These are phyloP conservation scores for Glyptemys insculpta DNA, from an alignment of 2,797 vertebrate genomes.

Conservation along the genomic window DNA sequence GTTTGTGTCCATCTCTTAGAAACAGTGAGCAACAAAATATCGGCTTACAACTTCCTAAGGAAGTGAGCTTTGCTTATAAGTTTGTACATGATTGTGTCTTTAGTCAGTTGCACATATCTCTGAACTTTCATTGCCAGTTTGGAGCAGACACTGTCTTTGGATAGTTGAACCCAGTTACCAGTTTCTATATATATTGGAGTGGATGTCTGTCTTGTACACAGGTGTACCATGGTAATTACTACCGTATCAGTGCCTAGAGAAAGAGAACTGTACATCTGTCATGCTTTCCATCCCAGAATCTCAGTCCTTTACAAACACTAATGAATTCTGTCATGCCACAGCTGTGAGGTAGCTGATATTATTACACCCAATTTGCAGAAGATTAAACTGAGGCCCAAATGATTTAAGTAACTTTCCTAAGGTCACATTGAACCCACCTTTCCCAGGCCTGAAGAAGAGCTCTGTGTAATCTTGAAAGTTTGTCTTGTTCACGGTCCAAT, in stretches of 20 bases:
- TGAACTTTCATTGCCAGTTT: background rate
- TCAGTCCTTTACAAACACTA: accelerated
- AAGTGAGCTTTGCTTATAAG: background rate
- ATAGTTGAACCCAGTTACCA: accelerated
- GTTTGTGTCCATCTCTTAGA: background rate
- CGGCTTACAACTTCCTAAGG: background rate
- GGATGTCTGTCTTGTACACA: accelerated
- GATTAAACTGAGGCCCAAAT: background rate
- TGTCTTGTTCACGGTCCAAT: background rate
- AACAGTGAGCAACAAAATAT: background rate
- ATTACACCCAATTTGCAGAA: background rate
- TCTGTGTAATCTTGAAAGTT: background rate
- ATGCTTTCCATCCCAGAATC: background rate
- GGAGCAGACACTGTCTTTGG: accelerated
- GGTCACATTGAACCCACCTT: background rate
- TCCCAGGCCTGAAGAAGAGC: background rate
- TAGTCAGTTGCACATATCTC: no score
- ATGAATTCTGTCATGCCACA: background rate
- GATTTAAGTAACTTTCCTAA: background rate
- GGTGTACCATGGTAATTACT: background rate
- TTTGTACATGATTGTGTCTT: background rate
- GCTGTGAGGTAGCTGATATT: accelerated
- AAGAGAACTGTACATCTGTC: accelerated
- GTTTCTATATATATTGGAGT: background rate
- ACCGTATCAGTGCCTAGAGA: accelerated